Evolutionary conservation across 2,113 vertebrate genomes (phyloP).

Genomic region (Nyctibius bracteatus): DNA sequence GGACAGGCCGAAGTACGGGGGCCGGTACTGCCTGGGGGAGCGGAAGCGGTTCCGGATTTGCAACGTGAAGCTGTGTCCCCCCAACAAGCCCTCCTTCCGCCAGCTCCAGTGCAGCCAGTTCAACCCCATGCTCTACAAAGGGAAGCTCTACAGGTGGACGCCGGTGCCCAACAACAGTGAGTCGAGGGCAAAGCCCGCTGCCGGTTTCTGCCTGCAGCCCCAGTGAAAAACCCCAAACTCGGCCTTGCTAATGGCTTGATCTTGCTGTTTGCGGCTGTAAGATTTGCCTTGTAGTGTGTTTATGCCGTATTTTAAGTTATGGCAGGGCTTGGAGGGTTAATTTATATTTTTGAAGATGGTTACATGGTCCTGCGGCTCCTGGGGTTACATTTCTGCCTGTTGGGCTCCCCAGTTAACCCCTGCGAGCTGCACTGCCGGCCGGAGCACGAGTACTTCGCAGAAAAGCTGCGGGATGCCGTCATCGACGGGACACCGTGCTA

Average conservation of each 20-base stretch:
- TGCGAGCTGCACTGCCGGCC: conserved; percentile 95
- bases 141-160: conserved; percentile 86
- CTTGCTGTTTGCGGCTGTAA: rapidly evolving
- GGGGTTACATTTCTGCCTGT: not conserved
- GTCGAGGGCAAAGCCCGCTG: not conserved
- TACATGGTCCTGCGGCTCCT: not conserved
- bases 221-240: rapidly evolving
- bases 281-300: rapidly evolving
- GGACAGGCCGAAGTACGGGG: conserved; percentile 83
- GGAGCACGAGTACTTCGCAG: conserved; percentile 78
- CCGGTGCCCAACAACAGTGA: conserved; percentile 84
- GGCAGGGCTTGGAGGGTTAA: not conserved
- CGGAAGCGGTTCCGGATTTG: conserved; percentile 83
- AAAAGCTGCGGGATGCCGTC: conserved; percentile 88
- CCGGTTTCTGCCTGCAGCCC: not conserved
- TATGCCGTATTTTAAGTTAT: rapidly evolving
- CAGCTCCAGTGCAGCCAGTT: conserved; percentile 89
- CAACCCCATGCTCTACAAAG: conserved; percentile 84
- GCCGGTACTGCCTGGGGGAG: conserved; percentile 89
- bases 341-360: rapidly evolving
- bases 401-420: conserved; percentile 77
- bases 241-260: rapidly evolving
- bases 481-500: conserved; percentile 88
- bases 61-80: conserved; percentile 72
- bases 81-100: conserved; percentile 79